phyloP scores from a whole-genome alignment of 2,888 invertebrate species.

The Coelopa pilipes region DNA sequence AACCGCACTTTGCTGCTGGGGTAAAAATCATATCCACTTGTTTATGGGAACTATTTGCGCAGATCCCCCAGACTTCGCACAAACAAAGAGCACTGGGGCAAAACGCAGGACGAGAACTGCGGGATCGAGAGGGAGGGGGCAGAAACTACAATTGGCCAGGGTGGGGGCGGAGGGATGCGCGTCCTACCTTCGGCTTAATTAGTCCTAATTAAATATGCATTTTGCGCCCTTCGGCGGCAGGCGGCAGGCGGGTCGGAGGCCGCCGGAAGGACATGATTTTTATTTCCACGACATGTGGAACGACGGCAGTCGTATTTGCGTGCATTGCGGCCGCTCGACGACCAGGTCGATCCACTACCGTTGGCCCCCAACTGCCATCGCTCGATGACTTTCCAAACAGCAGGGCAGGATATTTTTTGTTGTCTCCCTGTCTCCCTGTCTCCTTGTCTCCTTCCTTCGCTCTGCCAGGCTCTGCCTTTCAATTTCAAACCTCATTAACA shows the following conservation, averaged over 20 bases:
- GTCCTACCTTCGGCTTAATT: slow-evolving; percentile 52
- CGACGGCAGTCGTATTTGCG: not conserved
- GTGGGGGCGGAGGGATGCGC: not conserved
- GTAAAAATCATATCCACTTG: slow-evolving; percentile 1
- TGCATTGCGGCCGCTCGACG: not conserved
- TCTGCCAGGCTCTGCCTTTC: slow-evolving; percentile 53
- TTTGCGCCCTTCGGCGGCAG: slow-evolving; percentile 41
- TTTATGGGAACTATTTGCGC: slow-evolving; percentile 11
- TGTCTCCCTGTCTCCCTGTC: not conserved
- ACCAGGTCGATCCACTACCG: not conserved
- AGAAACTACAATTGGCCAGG: not conserved
- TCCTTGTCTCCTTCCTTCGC: slow-evolving; percentile 43
- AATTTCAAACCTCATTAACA: slow-evolving; percentile 64
- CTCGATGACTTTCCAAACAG: not conserved
- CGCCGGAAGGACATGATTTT: slow-evolving; percentile 21
- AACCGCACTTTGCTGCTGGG: not conserved
- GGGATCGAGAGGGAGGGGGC: not conserved
- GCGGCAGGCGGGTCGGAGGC: too few relatives aligned
- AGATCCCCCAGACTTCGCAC: slow-evolving; percentile 9
- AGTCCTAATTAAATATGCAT: slow-evolving; percentile 58
- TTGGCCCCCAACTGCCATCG: not conserved
- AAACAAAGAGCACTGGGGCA: not conserved
- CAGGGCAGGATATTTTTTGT: not conserved
- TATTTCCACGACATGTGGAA: slow-evolving; percentile 12
- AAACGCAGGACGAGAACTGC: not conserved